Evolutionary conservation across 2,888 invertebrate species (phyloP).

Genomic region (Diachrysia chrysitis): DNA sequence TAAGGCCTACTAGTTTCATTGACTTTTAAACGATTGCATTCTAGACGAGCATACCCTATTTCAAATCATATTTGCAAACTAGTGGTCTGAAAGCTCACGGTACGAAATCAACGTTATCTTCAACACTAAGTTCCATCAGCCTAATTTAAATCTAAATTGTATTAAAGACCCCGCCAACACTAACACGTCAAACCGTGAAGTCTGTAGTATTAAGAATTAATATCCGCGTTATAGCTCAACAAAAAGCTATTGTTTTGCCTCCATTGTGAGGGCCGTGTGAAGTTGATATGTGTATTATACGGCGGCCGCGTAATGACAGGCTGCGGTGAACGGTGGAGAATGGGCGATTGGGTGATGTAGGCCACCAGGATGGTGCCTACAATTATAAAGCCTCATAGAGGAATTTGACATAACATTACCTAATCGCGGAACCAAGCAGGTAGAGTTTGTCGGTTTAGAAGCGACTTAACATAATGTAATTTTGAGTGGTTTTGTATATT

Average conservation of each 20-base stretch:
- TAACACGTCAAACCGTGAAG: slow-evolving; percentile 8
- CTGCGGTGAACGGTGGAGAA: slow-evolving; percentile 18
- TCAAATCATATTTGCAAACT: not conserved
- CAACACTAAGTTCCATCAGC: not conserved
- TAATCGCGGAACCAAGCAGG: no score
- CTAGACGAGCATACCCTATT: no score
- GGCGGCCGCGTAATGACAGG: slow-evolving; percentile 63
- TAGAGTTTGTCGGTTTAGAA: no score
- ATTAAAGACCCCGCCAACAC: not conserved
- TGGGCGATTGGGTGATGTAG: not conserved
- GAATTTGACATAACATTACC: not conserved
- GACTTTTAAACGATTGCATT: no score
- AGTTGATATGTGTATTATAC: slow-evolving; percentile 81
- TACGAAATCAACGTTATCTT: not conserved
- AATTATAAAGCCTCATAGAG: slow-evolving; percentile 13
- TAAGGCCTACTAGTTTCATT: no score
- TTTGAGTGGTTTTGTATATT: no score
- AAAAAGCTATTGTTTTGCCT: slow-evolving; percentile 58
- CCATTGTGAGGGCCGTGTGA: slow-evolving; percentile 73
- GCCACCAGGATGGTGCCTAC: slow-evolving; percentile 18
- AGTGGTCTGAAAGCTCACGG: not conserved
- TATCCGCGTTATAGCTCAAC: slow-evolving; percentile 52
- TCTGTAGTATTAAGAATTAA: slow-evolving; percentile 36
- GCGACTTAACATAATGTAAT: no score
- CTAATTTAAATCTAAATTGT: not conserved